These are phyloP conservation scores for Sturnus vulgaris DNA, from an alignment of 2,113 vertebrate species.

Conservation along the genomic window DNA sequence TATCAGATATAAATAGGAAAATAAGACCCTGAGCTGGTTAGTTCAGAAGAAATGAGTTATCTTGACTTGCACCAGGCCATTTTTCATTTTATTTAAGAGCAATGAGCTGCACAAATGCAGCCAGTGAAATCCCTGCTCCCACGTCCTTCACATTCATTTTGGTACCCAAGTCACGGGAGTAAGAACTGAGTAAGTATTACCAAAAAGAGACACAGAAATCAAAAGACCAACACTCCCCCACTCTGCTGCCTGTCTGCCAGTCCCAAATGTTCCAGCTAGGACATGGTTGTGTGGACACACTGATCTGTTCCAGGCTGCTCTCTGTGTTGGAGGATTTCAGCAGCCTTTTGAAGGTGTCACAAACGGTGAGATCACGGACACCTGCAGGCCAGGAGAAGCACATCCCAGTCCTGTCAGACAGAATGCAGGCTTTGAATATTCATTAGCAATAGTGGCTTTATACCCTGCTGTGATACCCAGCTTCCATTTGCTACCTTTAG, in stretches of 20 bases:
- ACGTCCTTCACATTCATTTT: accelerated
- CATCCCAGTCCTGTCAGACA: background rate
- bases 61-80: background rate
- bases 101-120: background rate
- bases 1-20: background rate
- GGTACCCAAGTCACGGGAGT: background rate
- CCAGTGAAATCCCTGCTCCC: background rate
- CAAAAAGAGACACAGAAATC: background rate
- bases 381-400: background rate
- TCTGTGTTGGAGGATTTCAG: background rate
- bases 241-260: background rate
- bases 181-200: background rate
- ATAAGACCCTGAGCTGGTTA: background rate
- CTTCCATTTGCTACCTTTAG: conserved; percentile 31
- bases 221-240: background rate
- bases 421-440: background rate
- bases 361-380: background rate
- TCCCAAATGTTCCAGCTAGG: background rate
- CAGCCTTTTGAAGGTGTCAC: background rate
- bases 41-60: background rate
- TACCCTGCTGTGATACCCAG: conserved; percentile 26
- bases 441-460: background rate
- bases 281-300: background rate
- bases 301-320: background rate
- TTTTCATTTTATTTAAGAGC: background rate